Conservation (phyloP, 2,113 vertebrate genomes). For the Symphodus melops region DNA sequence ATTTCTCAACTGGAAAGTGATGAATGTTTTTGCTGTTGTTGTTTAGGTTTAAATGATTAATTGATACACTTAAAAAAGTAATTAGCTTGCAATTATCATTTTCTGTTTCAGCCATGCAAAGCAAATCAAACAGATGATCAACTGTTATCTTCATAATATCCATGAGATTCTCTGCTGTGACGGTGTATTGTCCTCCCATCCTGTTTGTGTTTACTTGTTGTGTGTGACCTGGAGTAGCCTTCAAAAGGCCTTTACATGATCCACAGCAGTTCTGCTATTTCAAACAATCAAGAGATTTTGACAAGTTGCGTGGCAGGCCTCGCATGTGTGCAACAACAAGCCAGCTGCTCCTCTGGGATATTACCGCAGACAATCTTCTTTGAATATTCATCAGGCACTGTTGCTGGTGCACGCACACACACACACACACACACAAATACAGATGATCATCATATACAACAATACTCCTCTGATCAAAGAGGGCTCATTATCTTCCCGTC, state of each 20-base stretch:
- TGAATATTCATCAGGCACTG: conserved; percentile 73
- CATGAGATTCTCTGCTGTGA: background rate
- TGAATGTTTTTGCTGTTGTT: conserved; percentile 27
- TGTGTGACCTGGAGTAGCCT: conserved; percentile 7
- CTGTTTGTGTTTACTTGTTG: background rate
- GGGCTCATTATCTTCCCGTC: conserved; percentile 73
- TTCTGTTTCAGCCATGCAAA: conserved; percentile 55
- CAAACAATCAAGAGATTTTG: conserved; percentile 39
- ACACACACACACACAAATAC: conserved; percentile 20
- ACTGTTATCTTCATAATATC: conserved; percentile 22
- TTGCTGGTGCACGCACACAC: conserved; percentile 27
- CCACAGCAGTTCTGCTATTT: conserved; percentile 24
- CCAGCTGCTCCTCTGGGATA: conserved; percentile 66
- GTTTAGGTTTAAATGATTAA: conserved; percentile 60
- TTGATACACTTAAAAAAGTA: conserved; percentile 57
- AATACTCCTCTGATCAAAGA: conserved; percentile 78
- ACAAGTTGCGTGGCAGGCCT: conserved; percentile 38
- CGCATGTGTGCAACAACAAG: conserved; percentile 58
- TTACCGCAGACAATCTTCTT: conserved; percentile 45
- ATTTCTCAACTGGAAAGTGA: conserved; percentile 40
- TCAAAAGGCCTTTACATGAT: conserved; percentile 17
- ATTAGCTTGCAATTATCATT: conserved; percentile 60
- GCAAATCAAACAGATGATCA: conserved; percentile 56
- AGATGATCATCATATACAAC: conserved; percentile 60
- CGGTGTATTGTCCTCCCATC: background rate